Conservation (phyloP, 2,888 invertebrate species). For the Eupithecia inturbata region DNA sequence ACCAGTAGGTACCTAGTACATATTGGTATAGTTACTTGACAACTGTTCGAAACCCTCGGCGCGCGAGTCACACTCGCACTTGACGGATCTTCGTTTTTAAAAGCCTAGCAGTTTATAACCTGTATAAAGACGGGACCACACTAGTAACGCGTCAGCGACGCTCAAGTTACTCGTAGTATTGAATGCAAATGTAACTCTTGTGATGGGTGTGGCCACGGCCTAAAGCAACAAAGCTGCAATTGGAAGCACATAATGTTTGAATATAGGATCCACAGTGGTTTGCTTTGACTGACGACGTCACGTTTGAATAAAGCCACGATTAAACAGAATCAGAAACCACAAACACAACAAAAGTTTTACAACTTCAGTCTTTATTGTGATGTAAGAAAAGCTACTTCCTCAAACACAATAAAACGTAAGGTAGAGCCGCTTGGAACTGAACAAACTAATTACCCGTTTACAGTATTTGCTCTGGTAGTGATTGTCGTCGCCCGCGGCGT, state of each 20-base stretch:
- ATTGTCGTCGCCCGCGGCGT: constrained; percentile 67
- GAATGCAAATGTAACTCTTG: background rate
- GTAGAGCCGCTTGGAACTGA: constrained; percentile 57
- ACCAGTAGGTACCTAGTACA: too few relatives aligned
- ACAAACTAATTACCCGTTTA: constrained; percentile 80
- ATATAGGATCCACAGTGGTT: background rate
- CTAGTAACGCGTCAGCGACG: background rate
- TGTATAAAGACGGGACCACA: background rate
- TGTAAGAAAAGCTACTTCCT: constrained; percentile 1
- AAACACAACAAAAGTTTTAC: background rate
- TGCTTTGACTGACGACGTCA: background rate
- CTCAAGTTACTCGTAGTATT: background rate
- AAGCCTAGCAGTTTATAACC: background rate
- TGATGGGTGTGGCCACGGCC: background rate
- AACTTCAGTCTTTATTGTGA: constrained; percentile 3
- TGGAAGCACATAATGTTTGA: background rate
- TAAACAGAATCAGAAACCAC: background rate
- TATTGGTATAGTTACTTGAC: too few relatives aligned
- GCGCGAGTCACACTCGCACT: too few relatives aligned
- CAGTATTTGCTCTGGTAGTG: constrained; percentile 71
- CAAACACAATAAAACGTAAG: constrained; percentile 10
- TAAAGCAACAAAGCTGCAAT: background rate
- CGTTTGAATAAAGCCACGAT: background rate
- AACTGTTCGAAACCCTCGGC: too few relatives aligned
- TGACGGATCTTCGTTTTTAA: too few relatives aligned